Evolutionary conservation across 2,113 vertebrate species (phyloP), one percentile per base, ranked within the genome.

Genomic region (Oplegnathus fasciatus): DNA sequence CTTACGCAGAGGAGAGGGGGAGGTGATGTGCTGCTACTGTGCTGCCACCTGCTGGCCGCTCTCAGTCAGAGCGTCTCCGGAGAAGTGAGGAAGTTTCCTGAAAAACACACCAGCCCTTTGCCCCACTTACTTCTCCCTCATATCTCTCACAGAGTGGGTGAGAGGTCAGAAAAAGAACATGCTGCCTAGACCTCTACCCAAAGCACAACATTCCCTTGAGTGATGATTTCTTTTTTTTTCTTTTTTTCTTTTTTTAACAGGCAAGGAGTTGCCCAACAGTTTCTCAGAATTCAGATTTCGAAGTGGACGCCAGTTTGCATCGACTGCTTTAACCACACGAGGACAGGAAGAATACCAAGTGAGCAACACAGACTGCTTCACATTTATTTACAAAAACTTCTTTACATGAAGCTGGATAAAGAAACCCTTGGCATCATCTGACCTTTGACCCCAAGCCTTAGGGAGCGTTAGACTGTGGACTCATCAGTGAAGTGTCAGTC

Each of bases 1-100:
- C 13, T 17, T 5, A 61, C 60, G 68, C 72, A 58, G 9, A 65
- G n/a, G 10, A 77, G 61, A 68, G 79, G 17, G 17, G 10, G 52
- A 70, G 26, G 14, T 40, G 50, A 37, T 9, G 67, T 18, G 14
- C 44, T 52, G 88, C 65, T 40, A 28, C 90, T 54, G 58, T 89
- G 86, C 89, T 85, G 91, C 86, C 93, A 82, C 65, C 94, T 95
- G 88, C 88, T 91, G 93, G 90, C 32, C n/a, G 2, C 44, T 34
- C 24, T 22, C 14, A 2, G 50, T 57, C 73, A 76, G 18, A 15
- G 5, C 0, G 5, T 9, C 8, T 70, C 40, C 5, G 3, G 30
- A 55, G 52, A 42, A 28, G 10, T 24, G 17, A 60, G 18, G 58
- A 77, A 2, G 20, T 48, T 52, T 68, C 32, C 17, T 32, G 24